Conservation (phyloP, 2,797 vertebrate genomes). For the Amblyraja radiata region DNA sequence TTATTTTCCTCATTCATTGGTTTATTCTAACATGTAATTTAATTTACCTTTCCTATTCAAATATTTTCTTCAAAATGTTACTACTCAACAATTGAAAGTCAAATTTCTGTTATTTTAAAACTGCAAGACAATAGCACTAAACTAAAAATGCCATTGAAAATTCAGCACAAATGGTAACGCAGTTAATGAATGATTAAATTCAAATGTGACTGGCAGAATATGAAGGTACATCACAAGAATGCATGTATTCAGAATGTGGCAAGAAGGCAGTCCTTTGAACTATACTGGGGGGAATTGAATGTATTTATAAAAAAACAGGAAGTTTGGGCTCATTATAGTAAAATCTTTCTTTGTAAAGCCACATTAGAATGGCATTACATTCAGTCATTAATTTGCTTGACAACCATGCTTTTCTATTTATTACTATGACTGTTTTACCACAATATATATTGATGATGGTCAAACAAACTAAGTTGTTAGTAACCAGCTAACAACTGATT, state of each 20-base stretch:
- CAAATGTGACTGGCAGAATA: neutral
- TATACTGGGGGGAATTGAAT: neutral
- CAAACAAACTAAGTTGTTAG: neutral
- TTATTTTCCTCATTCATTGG: neutral
- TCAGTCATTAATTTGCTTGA: neutral
- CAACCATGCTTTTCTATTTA: slow-evolving; percentile 6
- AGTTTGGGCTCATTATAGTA: neutral
- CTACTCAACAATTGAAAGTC: neutral
- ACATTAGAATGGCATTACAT: neutral
- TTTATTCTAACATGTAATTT: neutral
- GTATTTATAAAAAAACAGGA: neutral
- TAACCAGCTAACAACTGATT: neutral
- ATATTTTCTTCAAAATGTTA: neutral
- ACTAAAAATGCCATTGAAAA: neutral
- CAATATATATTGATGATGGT: neutral
- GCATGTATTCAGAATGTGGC: neutral
- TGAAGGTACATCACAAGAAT: neutral
- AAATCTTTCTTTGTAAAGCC: neutral
- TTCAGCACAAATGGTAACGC: neutral
- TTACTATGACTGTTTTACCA: neutral
- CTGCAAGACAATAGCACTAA: too few relatives aligned
- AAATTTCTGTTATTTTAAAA: neutral
- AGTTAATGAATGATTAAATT: neutral
- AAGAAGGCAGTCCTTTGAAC: neutral
- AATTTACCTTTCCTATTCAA: neutral